A percentile compares a stretch with the other conserved stretches of the same genome.
These are phyloP conservation scores for Philantomba maxwellii DNA, from an alignment of 2,113 vertebrate species.

Conservation along the genomic window DNA sequence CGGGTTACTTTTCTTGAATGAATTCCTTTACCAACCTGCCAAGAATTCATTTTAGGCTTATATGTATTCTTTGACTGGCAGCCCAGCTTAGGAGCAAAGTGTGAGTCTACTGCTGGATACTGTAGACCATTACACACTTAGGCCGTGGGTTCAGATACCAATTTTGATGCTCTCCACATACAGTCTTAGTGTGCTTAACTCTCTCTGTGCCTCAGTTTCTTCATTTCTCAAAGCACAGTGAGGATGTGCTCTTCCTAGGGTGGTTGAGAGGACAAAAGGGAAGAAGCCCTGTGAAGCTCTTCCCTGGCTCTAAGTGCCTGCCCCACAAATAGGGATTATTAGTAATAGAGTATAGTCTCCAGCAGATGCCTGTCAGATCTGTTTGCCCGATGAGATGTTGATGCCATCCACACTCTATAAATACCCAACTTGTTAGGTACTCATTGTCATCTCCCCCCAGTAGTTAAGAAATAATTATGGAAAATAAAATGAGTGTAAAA, in stretches of 20 bases:
- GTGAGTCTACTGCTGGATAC: background rate
- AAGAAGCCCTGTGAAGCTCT: background rate
- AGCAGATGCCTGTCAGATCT: background rate
- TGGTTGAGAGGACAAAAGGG: background rate
- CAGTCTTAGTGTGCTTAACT: background rate
- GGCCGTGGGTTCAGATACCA: background rate
- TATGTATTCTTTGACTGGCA: background rate
- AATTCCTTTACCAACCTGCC: background rate
- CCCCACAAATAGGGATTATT: background rate
- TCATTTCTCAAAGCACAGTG: background rate
- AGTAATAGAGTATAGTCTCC: too few species aligned
- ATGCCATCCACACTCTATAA: background rate
- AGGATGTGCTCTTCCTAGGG: background rate
- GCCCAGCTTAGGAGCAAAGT: background rate
- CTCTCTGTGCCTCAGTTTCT: background rate
- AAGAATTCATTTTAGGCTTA: background rate
- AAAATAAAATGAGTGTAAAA: constrained; percentile 23
- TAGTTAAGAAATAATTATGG: background rate
- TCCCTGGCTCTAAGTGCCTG: background rate
- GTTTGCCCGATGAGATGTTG: background rate
- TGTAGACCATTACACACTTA: background rate
- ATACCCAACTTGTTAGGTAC: background rate
- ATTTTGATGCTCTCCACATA: background rate
- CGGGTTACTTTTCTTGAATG: background rate
- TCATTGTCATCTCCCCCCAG: background rate